Base-by-base conservation (phyloP, 1,140 invertebrate genomes). In the Drosophila pachea region DNA sequence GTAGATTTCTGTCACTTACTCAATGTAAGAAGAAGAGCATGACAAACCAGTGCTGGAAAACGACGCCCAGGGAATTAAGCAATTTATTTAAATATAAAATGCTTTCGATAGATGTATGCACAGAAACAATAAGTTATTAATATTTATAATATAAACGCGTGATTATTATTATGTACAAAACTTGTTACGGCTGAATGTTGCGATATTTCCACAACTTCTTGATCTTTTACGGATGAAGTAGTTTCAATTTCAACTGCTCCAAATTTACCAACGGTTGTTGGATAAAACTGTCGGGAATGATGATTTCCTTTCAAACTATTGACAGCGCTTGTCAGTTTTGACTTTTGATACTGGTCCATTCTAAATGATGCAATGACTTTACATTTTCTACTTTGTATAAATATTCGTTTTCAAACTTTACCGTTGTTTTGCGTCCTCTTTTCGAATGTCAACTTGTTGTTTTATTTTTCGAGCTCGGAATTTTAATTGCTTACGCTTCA, bases 1-100 rank as follows among this genome's bases (percentile, higher is more conserved):
- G 5, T 16, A 9, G 22, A 33, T 31, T 31, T 7, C 11, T 36
- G 60, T 65, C 11, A 50, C 42, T 16, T 42, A 35, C 42, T 33
- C n/a, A 2, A 42, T 6, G 4, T 4, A 72, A 68, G 65, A 72
- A 72, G 65, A 72, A 72, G 69, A 36, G 43, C 33, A 49, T 67
- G 56, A 67, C 63, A 71, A 55, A 49, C 22, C 16, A 71, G 63
- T 71, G 68, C 38, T 71, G 63, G 42, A 7, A 12, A 71, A 61
- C 63, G 35, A 9, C 38, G 14, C 9, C 0, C 1, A 32, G 16
- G 32, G 1, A 42, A 42, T 31, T 58, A 38, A 61, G 22, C 45
- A 29, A 16, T 14, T 31, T 38, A 36, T 64, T 69, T 6, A 58
- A 59, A 66, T 47, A 12, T n/a, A 16, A 22, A 45, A n/a, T 42